A percentile compares a stretch with the other conserved stretches of the same genome.
These are phyloP conservation scores for Alentia gelatinosa DNA, from an alignment of 2,888 invertebrate species.

Conservation along the genomic window DNA sequence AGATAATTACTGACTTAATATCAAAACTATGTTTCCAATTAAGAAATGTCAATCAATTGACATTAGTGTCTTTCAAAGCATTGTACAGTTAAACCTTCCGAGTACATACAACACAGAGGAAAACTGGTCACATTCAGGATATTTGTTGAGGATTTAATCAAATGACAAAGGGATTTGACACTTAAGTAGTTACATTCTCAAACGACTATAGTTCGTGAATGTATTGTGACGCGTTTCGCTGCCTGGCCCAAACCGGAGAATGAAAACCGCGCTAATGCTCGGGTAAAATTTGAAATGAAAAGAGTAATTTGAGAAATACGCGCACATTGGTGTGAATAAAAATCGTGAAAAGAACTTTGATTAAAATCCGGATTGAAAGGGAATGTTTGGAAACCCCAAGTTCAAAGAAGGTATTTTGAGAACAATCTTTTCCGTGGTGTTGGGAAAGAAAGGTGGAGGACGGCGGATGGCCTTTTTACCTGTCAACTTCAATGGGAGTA, in stretches of 20 bases:
- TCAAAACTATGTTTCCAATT: background rate
- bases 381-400: background rate
- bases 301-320: constrained; percentile 36
- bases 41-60: background rate
- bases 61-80: background rate
- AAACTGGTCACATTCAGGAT: background rate
- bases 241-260: background rate
- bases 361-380: constrained; percentile 42
- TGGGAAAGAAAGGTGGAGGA: background rate
- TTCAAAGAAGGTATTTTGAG: constrained; percentile 33
- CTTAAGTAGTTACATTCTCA: background rate
- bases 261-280: background rate
- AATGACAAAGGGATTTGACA: background rate
- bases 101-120: background rate
- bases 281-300: background rate
- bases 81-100: background rate
- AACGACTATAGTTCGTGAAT: background rate
- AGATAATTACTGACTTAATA: background rate
- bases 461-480: background rate
- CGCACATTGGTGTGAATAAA: background rate
- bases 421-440: constrained; percentile 25
- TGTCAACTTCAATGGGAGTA: constrained; percentile 38
- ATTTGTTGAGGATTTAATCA: background rate
- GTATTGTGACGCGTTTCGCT: background rate
- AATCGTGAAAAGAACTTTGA: constrained; percentile 7